Evolutionary conservation across 2,113 vertebrate genomes (phyloP).

Genomic region (Suricata suricatta): DNA sequence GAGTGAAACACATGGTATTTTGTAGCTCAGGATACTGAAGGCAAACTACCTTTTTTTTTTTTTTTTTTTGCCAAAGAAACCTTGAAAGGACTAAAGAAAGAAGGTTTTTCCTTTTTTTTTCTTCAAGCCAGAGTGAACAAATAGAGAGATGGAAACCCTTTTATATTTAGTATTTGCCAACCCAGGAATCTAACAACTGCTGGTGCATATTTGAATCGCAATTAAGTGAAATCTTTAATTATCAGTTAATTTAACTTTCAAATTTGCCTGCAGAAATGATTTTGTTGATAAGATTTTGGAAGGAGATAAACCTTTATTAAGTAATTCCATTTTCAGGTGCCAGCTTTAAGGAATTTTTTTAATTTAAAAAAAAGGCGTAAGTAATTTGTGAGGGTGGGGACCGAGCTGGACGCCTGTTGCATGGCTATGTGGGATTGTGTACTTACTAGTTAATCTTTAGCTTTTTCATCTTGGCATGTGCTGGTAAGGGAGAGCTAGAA

Average conservation of each 20-base stretch:
- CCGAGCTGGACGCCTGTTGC: neutral
- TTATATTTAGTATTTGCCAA: neutral
- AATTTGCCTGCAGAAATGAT: conserved; percentile 64
- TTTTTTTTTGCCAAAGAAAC: neutral
- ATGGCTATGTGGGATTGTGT: neutral
- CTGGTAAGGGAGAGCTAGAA: neutral
- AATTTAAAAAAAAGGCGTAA: neutral
- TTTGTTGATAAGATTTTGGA: conserved; percentile 61
- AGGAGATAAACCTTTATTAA: conserved; percentile 69
- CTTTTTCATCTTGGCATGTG: neutral
- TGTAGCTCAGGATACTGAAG: neutral
- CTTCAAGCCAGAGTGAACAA: neutral
- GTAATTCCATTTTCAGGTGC: conserved; percentile 56
- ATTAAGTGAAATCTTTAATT: conserved; percentile 62
- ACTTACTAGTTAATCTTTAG: neutral
- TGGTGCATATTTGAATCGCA: conserved; percentile 43
- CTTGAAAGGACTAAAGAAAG: neutral
- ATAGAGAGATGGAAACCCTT: neutral
- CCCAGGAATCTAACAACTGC: neutral
- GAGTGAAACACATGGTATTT: neutral
- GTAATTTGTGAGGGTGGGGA: neutral
- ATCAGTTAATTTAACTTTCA: conserved; percentile 68
- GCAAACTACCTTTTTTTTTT: neutral
- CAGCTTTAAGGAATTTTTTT: neutral
- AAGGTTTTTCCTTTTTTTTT: neutral